Conservation (phyloP, 2,113 vertebrate genomes). For the Monopterus albus region DNA sequence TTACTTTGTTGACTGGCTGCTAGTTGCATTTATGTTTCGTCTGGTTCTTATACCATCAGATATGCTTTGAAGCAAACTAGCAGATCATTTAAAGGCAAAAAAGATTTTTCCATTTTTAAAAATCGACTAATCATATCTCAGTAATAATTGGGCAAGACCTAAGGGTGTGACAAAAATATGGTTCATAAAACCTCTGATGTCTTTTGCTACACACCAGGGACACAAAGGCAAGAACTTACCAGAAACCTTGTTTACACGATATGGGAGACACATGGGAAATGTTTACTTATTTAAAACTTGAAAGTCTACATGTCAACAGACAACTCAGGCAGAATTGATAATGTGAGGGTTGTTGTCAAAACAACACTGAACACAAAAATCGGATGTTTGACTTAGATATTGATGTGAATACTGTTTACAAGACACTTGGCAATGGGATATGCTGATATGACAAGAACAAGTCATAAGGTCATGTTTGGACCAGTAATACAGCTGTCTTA, state of each 20-base stretch:
- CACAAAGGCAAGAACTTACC: no score
- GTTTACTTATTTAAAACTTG: no score
- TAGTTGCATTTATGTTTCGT: not conserved
- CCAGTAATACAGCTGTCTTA: no score
- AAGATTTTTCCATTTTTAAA: no score
- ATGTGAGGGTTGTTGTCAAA: not conserved
- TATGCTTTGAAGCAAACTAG: no score
- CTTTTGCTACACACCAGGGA: not conserved
- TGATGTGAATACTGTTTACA: not conserved
- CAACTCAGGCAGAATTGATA: not conserved
- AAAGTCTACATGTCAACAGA: no score
- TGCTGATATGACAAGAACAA: no score
- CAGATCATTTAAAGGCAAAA: not conserved
- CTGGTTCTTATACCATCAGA: not conserved
- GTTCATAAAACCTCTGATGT: no score
- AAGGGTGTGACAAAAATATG: constrained; percentile 5
- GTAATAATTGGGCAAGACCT: not conserved
- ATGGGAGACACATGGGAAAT: no score
- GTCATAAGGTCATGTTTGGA: no score
- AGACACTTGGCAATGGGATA: no score
- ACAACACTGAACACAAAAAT: not conserved
- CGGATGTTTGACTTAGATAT: not conserved
- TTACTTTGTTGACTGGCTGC: not conserved
- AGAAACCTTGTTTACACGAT: no score
- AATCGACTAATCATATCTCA: not conserved